Percentiles rank a stretch among this genome's conserved stretches.
These are phyloP conservation scores for Leptinotarsa tumamoca DNA, from an alignment of 2,888 invertebrate genomes.

Conservation along the genomic window DNA sequence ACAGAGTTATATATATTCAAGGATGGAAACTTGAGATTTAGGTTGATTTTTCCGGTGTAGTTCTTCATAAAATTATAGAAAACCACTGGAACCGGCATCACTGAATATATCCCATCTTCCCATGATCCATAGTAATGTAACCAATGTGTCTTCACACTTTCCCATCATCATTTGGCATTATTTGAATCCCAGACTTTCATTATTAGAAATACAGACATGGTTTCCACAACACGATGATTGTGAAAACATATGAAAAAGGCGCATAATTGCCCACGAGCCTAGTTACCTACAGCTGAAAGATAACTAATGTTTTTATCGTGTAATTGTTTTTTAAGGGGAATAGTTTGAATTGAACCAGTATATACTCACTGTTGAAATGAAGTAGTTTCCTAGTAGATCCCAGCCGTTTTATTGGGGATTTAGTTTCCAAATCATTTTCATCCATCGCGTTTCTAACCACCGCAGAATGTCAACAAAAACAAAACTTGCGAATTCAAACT, in stretches of 20 bases:
- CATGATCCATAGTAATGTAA: not conserved
- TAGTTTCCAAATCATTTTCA: conserved; percentile 81
- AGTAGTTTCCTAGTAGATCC: conserved; percentile 85
- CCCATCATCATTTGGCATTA: not conserved
- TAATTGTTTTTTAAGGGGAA: not conserved
- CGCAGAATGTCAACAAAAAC: conserved; percentile 20
- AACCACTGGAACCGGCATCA: not conserved
- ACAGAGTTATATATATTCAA: conserved; percentile 7
- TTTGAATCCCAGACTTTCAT: not conserved
- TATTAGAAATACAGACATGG: conserved; percentile 13
- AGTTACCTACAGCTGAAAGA: not conserved
- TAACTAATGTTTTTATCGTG: conserved; percentile 11
- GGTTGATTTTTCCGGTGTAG: not conserved
- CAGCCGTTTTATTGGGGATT: conserved; percentile 83
- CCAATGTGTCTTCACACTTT: conserved; percentile 12
- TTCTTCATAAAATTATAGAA: not conserved
- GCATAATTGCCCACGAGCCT: conserved; percentile 6
- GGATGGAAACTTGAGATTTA: conserved; percentile 1
- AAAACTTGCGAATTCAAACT: conserved; percentile 21
- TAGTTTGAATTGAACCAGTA: not conserved
- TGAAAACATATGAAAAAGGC: conserved; percentile 1
- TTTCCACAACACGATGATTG: not conserved
- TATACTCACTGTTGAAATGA: conserved; percentile 81
- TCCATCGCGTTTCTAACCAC: conserved; percentile 68
- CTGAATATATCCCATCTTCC: not conserved